These are phyloP conservation scores for Cantharis flavilabris DNA, from an alignment of 2,888 invertebrate genomes.

Conservation along the genomic window DNA sequence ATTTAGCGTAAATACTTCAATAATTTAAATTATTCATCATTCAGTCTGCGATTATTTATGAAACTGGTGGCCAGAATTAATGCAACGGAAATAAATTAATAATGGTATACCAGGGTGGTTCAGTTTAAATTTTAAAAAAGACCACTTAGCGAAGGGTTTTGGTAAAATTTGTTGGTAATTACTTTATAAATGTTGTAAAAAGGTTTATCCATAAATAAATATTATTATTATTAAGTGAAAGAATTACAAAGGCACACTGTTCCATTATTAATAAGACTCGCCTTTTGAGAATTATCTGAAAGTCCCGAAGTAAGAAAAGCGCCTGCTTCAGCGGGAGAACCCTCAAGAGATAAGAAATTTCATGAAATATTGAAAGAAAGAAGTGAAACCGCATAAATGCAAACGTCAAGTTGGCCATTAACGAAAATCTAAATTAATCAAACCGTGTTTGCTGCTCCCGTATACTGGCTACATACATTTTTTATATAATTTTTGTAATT, in stretches of 20 bases:
- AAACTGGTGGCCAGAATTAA: not conserved
- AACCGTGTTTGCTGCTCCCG: constrained; percentile 18
- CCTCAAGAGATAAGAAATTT: constrained; percentile 27
- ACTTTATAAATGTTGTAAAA: too few species aligned
- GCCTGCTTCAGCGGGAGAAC: constrained; percentile 22
- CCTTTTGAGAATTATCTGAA: constrained; percentile 33
- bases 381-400: constrained; percentile 28
- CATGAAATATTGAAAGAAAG: constrained; percentile 35
- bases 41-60: not conserved
- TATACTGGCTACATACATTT: not conserved
- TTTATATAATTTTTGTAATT: not conserved
- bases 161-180: too few species aligned
- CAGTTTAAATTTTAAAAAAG: not conserved
- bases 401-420: constrained; percentile 30
- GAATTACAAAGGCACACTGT: constrained; percentile 33
- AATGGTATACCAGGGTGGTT: not conserved
- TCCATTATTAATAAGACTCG: constrained; percentile 35
- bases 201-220: not conserved
- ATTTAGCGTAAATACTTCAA: not conserved
- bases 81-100: not conserved
- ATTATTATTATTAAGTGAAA: constrained; percentile 13
- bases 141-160: too few species aligned
- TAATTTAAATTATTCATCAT: not conserved
- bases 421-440: constrained; percentile 26
- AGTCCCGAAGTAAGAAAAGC: constrained; percentile 25